Evolutionary conservation across 2,113 vertebrate species (phyloP).

Genomic region (Edolisoma coerulescens): DNA sequence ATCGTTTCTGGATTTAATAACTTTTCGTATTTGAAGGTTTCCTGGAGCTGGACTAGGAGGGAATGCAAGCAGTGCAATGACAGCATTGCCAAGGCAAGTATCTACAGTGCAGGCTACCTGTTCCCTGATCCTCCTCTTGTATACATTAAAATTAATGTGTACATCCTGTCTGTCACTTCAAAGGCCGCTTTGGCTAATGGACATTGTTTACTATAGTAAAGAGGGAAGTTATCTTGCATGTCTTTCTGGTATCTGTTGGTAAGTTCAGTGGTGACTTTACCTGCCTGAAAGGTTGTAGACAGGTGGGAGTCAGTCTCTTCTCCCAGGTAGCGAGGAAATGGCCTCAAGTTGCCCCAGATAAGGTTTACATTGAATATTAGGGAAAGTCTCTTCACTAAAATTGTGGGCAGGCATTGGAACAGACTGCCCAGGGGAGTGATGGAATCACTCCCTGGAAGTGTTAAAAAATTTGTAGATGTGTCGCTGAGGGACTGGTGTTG

Average conservation of each 20-base stretch:
- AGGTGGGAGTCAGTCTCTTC: neutral
- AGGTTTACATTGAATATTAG: neutral
- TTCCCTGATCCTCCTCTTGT: neutral
- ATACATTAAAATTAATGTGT: neutral
- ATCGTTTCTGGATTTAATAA: slow-evolving; percentile 25
- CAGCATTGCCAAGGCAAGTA: neutral
- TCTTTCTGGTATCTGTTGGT: neutral
- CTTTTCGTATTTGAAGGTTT: neutral
- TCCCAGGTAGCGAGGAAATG: neutral
- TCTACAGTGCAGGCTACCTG: neutral
- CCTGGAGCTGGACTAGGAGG: neutral
- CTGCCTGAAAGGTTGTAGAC: neutral
- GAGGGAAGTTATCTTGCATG: neutral
- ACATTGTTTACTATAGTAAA: neutral
- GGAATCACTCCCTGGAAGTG: neutral
- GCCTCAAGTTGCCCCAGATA: neutral
- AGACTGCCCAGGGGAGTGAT: neutral
- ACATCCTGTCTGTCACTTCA: neutral
- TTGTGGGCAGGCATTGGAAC: neutral
- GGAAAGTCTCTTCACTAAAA: neutral
- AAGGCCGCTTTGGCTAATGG: neutral
- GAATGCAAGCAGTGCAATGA: neutral
- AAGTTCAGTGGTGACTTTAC: neutral
- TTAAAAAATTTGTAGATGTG: neutral
- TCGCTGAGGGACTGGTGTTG: neutral